These are phyloP conservation scores for Acanthurus leucopareius DNA, from an alignment of 2,797 vertebrate species.

Conservation along the genomic window DNA sequence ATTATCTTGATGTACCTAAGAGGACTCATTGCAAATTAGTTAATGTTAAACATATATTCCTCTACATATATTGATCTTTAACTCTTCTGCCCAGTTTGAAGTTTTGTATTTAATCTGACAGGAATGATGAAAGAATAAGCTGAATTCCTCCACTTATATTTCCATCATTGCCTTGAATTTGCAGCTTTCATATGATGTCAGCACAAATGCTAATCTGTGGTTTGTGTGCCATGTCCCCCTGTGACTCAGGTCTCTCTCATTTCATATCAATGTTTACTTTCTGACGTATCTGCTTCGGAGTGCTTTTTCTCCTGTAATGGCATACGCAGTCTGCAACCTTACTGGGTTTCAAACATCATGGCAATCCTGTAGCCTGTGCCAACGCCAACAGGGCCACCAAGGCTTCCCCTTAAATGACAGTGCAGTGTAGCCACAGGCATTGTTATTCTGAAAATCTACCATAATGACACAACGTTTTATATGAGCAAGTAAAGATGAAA, in stretches of 20 bases:
- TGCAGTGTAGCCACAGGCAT: neutral
- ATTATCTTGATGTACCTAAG: neutral
- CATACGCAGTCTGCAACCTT: constrained; percentile 19
- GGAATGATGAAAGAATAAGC: neutral
- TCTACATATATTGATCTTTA: neutral
- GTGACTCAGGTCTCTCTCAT: neutral
- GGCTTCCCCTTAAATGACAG: constrained; percentile 2
- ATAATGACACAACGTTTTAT: neutral
- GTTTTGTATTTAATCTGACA: neutral
- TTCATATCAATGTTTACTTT: constrained; percentile 25
- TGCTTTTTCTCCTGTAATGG: constrained; percentile 18
- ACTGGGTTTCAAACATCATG: constrained; percentile 50
- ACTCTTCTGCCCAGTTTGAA: neutral
- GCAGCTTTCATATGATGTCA: neutral
- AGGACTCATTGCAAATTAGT: no score
- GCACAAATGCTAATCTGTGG: neutral
- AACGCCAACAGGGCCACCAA: constrained; percentile 25
- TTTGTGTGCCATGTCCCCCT: neutral
- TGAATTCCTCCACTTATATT: neutral
- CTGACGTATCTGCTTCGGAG: neutral
- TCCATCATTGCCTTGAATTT: neutral
- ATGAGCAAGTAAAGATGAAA: constrained; percentile 8
- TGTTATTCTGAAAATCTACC: neutral
- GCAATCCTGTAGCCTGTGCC: constrained; percentile 32
- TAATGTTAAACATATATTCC: no score